Evolutionary conservation across 2,888 invertebrate genomes (phyloP).

Genomic region (Lithophane socia): DNA sequence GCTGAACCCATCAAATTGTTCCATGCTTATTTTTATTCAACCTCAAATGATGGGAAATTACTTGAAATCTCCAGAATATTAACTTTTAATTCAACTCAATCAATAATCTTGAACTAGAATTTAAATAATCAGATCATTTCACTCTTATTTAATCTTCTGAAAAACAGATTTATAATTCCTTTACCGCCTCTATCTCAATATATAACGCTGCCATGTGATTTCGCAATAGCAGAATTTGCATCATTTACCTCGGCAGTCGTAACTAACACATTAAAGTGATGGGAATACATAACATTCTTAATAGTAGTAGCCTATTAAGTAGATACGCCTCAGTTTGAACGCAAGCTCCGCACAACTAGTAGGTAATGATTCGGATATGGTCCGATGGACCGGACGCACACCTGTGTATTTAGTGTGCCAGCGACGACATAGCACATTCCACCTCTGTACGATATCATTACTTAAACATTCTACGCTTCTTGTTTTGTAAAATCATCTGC

Average conservation of each 20-base stretch:
- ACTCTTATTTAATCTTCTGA: neutral
- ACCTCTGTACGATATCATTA: slow-evolving; percentile 70
- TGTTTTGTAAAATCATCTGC: slow-evolving; percentile 50
- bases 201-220: neutral
- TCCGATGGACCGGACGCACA: slow-evolving; percentile 86
- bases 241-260: slow-evolving; percentile 5
- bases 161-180: neutral
- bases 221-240: slow-evolving; percentile 17
- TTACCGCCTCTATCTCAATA: neutral
- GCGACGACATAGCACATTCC: slow-evolving; percentile 78
- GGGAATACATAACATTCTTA: slow-evolving; percentile 30
- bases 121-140: neutral
- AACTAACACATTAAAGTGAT: slow-evolving; percentile 21
- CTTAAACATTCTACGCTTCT: slow-evolving; percentile 61
- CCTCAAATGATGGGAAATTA: slow-evolving; percentile 14
- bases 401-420: slow-evolving; percentile 80
- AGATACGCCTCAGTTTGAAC: slow-evolving; percentile 50
- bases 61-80: neutral
- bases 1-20: slow-evolving; percentile 41
- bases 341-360: slow-evolving; percentile 50
- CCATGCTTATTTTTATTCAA: slow-evolving; percentile 22
- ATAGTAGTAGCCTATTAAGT: slow-evolving; percentile 36
- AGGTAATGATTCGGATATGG: slow-evolving; percentile 80
- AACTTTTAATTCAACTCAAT: neutral
- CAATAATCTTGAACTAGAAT: neutral